These are phyloP conservation scores for Puffinus mauretanicus DNA, from an alignment of 2,113 vertebrate species.

Conservation along the genomic window DNA sequence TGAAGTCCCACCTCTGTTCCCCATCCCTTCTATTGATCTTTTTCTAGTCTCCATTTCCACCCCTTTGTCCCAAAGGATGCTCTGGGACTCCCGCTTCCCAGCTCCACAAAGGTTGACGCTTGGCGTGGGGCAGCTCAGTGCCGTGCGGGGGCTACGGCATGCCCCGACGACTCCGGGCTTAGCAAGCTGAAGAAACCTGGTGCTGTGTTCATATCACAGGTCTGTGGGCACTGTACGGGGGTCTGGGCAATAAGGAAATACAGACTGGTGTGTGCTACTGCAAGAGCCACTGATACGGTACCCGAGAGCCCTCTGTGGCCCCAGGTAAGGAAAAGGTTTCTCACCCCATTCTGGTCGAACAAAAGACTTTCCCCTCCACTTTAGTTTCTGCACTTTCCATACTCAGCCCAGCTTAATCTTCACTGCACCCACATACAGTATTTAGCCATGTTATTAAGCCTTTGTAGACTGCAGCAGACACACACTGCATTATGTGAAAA, in stretches of 20 bases:
- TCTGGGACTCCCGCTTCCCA: neutral
- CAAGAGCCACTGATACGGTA: neutral
- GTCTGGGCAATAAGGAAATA: neutral
- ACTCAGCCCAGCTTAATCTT: neutral
- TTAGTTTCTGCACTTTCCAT: neutral
- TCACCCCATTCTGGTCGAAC: neutral
- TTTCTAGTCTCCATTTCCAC: neutral
- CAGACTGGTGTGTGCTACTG: neutral
- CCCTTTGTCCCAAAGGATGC: neutral
- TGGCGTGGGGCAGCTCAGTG: neutral
- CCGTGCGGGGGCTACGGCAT: accelerated
- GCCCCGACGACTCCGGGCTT: accelerated
- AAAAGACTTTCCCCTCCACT: neutral
- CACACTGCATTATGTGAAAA: neutral
- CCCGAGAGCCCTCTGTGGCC: neutral
- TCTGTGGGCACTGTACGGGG: neutral
- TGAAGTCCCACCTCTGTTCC: neutral
- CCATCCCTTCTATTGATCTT: neutral
- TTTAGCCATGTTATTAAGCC: constrained; percentile 3
- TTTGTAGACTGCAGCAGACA: constrained; percentile 13
- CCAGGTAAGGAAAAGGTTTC: neutral
- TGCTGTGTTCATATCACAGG: neutral
- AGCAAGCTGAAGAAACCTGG: neutral
- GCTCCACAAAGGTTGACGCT: accelerated
- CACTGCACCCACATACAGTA: neutral